phyloP scores from a whole-genome alignment of 2,797 vertebrate species.

The Oryzias sinensis region DNA sequence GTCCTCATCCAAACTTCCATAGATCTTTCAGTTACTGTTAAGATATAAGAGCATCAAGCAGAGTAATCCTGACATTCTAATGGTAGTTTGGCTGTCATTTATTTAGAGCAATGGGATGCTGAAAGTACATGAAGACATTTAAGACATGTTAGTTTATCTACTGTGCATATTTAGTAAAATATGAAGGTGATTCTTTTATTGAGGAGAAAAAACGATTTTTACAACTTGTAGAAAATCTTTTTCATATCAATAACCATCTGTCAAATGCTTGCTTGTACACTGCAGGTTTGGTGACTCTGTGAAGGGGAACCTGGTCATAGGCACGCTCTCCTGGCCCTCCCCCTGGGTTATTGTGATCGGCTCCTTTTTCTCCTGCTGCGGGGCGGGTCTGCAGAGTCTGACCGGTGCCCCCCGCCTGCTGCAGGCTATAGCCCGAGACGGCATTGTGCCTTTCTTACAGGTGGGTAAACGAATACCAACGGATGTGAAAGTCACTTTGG shows the following conservation, averaged over 20 bases:
- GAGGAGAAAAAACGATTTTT: too few species aligned
- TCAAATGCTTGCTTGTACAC: slow-evolving; percentile 5
- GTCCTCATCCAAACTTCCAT: too few species aligned
- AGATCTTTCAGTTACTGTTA: too few species aligned
- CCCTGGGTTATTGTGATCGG: slow-evolving; percentile 98
- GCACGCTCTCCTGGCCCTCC: slow-evolving; percentile 93
- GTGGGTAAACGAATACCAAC: slow-evolving; percentile 61
- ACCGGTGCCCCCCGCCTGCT: slow-evolving; percentile 91
- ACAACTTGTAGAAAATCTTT: neutral
- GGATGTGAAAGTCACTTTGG: neutral
- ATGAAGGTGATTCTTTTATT: too few species aligned
- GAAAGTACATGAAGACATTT: too few species aligned
- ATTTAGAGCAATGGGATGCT: too few species aligned
- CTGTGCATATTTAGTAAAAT: too few species aligned
- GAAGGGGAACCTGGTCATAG: slow-evolving; percentile 91
- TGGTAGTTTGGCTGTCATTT: too few species aligned
- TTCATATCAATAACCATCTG: neutral
- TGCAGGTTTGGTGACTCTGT: slow-evolving; percentile 91
- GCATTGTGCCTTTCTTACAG: slow-evolving; percentile 91
- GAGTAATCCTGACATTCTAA: too few species aligned
- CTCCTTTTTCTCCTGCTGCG: slow-evolving; percentile 96
- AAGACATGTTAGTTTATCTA: too few species aligned
- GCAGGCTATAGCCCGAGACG: slow-evolving; percentile 94
- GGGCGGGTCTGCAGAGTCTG: slow-evolving; percentile 93
- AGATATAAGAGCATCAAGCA: too few species aligned